Conservation (phyloP, 2,797 vertebrate genomes). For the Phoebastria nigripes region DNA sequence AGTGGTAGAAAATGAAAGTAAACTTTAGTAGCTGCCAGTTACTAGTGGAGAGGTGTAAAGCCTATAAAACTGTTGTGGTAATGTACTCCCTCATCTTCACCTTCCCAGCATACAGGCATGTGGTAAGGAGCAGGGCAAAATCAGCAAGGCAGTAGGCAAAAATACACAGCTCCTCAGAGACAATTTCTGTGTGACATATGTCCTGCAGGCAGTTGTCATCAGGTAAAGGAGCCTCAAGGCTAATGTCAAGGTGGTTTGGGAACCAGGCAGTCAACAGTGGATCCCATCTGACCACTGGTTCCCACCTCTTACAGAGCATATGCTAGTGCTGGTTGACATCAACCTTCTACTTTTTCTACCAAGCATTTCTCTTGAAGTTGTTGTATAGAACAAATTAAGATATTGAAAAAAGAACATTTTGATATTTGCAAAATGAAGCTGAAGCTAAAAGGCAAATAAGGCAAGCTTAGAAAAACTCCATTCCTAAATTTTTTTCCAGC, state of each 20-base stretch:
- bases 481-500: background rate
- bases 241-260: fast-evolving
- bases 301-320: background rate
- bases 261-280: background rate
- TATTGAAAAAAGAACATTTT: background rate
- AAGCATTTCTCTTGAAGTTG: background rate
- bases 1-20: background rate
- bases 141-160: background rate
- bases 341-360: background rate
- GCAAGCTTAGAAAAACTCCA: background rate
- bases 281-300: background rate
- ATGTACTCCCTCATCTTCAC: background rate
- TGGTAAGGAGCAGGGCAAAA: background rate
- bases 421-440: background rate
- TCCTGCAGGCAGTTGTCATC: background rate
- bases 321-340: background rate
- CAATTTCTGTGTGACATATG: background rate
- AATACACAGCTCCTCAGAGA: background rate
- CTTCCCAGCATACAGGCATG: fast-evolving
- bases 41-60: background rate
- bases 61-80: background rate
- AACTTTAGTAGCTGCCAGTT: background rate
- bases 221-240: background rate
- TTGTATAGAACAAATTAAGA: background rate
- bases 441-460: background rate